These are phyloP conservation scores for Synergus japonicus DNA, from an alignment of 2,888 invertebrate species.

Conservation along the genomic window DNA sequence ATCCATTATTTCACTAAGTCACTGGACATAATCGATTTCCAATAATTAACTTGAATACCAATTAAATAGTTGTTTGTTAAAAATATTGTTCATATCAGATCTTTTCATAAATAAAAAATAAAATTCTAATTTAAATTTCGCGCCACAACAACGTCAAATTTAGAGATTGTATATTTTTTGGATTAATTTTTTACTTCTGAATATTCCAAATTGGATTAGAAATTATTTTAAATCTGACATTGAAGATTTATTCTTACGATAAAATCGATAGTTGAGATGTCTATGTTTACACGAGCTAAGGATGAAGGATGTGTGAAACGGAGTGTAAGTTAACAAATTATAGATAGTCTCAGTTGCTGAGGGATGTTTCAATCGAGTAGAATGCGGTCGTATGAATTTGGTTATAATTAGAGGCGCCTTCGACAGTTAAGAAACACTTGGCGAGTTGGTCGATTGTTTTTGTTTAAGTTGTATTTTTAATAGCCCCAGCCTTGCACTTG, in stretches of 20 bases:
- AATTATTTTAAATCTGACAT: not conserved
- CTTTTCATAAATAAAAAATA: not conserved
- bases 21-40: not conserved
- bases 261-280: conserved; percentile 6
- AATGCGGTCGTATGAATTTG: conserved; percentile 60
- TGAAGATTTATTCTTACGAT: not conserved
- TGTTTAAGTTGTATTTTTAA: conserved; percentile 64
- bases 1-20: not conserved
- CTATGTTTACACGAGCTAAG: conserved; percentile 17
- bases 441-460: conserved; percentile 58
- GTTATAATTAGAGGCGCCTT: conserved; percentile 65
- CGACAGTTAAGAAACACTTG: conserved; percentile 64
- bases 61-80: not conserved
- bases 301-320: conserved; percentile 9
- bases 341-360: conserved; percentile 37
- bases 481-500: conserved; percentile 51
- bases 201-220: not conserved
- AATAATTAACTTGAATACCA: not conserved
- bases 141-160: not conserved
- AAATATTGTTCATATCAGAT: no score
- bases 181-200: not conserved
- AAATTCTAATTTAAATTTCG: not conserved
- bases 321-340: conserved; percentile 25
- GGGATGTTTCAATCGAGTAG: conserved; percentile 48
- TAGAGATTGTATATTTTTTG: not conserved